Base-by-base conservation (phyloP, 1,140 invertebrate genomes). In the Zaprionus vittiger region DNA sequence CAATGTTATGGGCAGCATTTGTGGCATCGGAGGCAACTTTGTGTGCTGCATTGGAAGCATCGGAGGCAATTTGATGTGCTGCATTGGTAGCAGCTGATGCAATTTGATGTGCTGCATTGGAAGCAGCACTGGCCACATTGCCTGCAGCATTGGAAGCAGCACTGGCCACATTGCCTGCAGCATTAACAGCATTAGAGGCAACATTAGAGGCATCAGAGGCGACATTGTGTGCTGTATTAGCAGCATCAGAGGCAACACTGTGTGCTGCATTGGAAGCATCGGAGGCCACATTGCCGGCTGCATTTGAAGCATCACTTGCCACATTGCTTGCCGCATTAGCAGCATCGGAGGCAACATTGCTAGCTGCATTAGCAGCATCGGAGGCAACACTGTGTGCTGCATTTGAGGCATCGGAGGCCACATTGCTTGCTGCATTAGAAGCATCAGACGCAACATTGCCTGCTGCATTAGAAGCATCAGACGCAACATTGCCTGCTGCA, bases 1-100 rank as follows among this genome's bases (percentile, higher is more conserved):
- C 64, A 2, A 55, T 26, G 2, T 52, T 37, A 22, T 54, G 22
- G 1, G 73, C 73, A n/a, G 41, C 55, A 72, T 20, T 65, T 22
- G 57, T 24, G 2, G 70, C 52, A 20, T 14, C 28, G 7, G 17
- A 24, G 22, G 65, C 77, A 14, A 54, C 28, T 17, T 26, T 38
- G 28, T 26, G 11, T 2, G 49, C 59, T 7, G 61, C 52, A 12
- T 28, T 56, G 12, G 59, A 47, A 31, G 72, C 65, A 54, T 28
- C 47, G 0, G 44, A 38, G 2, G 47, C 47, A 4, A 70, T 17
- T 15, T 41, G 5, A 22, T 15, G 20, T 5, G 37, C 57, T 12
- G 20, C 17, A 59, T 38, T 22, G 57, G 17, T 2, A 15, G 34
- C 57, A 15, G 12, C 31, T 2, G 34, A 12, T 5, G 31, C 57